Evolutionary conservation across 2,797 vertebrate species (phyloP).

Genomic region (Siniperca scherzeri): DNA sequence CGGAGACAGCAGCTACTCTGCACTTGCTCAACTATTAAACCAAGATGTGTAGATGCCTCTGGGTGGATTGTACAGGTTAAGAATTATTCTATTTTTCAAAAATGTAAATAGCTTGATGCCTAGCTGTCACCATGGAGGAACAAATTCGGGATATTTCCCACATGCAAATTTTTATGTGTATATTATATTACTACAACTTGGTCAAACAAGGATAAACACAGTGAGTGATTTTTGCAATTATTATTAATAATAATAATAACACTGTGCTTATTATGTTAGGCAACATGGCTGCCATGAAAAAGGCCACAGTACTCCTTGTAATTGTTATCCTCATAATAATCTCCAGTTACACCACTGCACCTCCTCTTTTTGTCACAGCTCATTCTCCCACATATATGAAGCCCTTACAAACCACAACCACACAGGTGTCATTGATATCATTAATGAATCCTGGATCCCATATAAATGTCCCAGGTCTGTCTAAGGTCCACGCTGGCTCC

Average conservation of each 20-base stretch:
- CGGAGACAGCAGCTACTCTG: background rate
- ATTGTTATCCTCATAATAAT: background rate
- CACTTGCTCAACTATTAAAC: background rate
- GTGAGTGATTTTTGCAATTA: background rate
- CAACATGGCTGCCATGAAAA: background rate
- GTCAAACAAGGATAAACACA: background rate
- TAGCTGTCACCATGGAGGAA: background rate
- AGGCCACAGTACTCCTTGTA: background rate
- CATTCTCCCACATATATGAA: background rate
- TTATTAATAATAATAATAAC: background rate
- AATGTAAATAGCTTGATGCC: background rate
- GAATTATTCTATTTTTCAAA: too few relatives aligned
- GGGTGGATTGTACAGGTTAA: background rate
- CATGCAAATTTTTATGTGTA: too few relatives aligned
- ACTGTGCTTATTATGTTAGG: background rate
- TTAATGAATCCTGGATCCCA: background rate
- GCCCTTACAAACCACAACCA: background rate
- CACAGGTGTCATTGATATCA: background rate
- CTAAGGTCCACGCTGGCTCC: background rate
- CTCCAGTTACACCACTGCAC: background rate
- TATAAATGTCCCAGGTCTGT: background rate
- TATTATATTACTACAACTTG: background rate
- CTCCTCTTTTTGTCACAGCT: background rate
- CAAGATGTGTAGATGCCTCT: background rate
- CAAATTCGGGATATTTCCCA: background rate